Percentiles rank a stretch among this genome's conserved stretches.
These are phyloP conservation scores for Spinibarbus caldwelli DNA, from an alignment of 2,797 vertebrate genomes.

Conservation along the genomic window DNA sequence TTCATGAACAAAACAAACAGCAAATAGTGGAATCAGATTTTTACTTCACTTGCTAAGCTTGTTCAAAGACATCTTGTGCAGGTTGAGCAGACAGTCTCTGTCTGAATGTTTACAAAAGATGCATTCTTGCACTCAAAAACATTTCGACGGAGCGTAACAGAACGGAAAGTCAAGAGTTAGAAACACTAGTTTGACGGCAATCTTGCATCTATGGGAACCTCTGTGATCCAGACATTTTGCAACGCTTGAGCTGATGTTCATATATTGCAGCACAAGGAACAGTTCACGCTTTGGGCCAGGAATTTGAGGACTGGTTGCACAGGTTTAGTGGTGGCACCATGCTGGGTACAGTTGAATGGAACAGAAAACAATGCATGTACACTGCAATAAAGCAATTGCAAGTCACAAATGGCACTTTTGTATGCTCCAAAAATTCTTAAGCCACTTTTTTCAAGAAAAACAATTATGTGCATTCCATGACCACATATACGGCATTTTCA, in stretches of 20 bases:
- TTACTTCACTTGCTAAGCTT: neutral
- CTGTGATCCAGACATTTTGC: slow-evolving; percentile 16
- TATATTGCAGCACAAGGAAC: slow-evolving; percentile 47
- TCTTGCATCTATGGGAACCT: neutral
- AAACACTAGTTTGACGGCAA: too few species aligned
- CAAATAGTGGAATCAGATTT: neutral
- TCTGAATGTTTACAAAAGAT: slow-evolving; percentile 17
- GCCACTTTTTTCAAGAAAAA: neutral
- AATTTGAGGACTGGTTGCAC: slow-evolving; percentile 54
- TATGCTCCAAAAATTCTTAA: slow-evolving; percentile 5
- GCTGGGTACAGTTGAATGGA: neutral
- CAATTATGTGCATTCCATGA: neutral
- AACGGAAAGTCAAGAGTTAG: neutral
- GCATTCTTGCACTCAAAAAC: neutral
- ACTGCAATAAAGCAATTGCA: slow-evolving; percentile 8
- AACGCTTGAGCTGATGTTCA: neutral
- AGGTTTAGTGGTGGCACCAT: slow-evolving; percentile 47
- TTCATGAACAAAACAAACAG: slow-evolving; percentile 8
- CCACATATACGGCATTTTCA: slow-evolving; percentile 6
- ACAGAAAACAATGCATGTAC: neutral
- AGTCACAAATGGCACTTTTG: neutral
- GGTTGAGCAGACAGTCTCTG: neutral
- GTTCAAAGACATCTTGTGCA: slow-evolving; percentile 5
- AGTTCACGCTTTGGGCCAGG: slow-evolving; percentile 46
- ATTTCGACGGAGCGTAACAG: neutral